A percentile compares a stretch with the other conserved stretches of the same genome.
These are phyloP conservation scores for Nematolebias whitei DNA, from an alignment of 2,113 vertebrate species.

Conservation along the genomic window DNA sequence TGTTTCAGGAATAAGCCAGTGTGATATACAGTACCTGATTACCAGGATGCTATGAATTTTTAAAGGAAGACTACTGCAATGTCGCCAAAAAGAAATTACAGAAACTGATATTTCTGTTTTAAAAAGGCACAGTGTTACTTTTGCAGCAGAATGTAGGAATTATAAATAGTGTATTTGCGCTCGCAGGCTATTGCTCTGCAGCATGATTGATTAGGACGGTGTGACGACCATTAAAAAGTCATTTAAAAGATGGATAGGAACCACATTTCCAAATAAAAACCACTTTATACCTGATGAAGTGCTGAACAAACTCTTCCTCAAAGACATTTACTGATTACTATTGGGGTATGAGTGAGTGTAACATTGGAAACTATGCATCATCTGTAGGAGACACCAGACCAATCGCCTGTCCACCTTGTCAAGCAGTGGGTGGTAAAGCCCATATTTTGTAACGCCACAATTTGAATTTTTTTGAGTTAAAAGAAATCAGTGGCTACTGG, in stretches of 20 bases:
- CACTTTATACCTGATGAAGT: constrained; percentile 83
- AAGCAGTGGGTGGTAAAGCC: constrained; percentile 4
- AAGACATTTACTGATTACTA: constrained; percentile 79
- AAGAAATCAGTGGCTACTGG: constrained; percentile 9
- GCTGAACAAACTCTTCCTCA: constrained; percentile 81
- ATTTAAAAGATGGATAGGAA: constrained; percentile 85
- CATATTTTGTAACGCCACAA: constrained; percentile 19
- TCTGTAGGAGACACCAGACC: constrained; percentile 32
- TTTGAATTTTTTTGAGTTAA: constrained; percentile 13
- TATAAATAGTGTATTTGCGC: constrained; percentile 74
- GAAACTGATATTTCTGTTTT: constrained; percentile 21
- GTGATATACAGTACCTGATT: constrained; percentile 27
- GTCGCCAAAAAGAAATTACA: constrained; percentile 21
- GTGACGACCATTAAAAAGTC: constrained; percentile 85
- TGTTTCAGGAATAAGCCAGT: constrained; percentile 3
- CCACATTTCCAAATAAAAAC: constrained; percentile 83
- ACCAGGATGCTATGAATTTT: constrained; percentile 2
- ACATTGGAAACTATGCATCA: constrained; percentile 54
- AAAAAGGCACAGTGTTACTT: constrained; percentile 32
- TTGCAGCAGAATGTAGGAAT: constrained; percentile 62
- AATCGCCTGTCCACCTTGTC: constrained; percentile 5
- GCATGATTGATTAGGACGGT: constrained; percentile 82
- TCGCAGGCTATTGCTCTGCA: constrained; percentile 65
- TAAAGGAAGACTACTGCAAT: constrained; percentile 32
- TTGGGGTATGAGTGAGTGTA: constrained; percentile 58